These are phyloP conservation scores for Sarcophaga peregrina DNA, from an alignment of 1,140 invertebrate genomes.

Conservation along the genomic window DNA sequence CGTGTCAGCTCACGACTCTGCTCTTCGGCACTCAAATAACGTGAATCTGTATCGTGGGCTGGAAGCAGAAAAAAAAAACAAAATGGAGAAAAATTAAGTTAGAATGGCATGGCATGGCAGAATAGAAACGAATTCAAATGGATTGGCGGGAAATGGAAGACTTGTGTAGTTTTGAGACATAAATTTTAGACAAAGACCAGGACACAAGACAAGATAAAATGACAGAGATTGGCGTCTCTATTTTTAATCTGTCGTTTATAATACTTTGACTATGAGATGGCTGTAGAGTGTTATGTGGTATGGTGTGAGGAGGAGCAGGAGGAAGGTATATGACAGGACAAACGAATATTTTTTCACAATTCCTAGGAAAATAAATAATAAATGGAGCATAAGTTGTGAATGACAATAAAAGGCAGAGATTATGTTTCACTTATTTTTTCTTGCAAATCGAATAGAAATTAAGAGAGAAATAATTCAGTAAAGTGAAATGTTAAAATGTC, in stretches of 20 bases:
- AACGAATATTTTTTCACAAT: background rate
- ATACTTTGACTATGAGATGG: background rate
- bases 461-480: no score
- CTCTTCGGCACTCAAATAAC: constrained; percentile 82
- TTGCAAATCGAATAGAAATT: no score
- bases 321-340: background rate
- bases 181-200: background rate
- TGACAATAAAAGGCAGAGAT: no score
- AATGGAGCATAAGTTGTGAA: background rate
- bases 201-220: constrained; percentile 1
- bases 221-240: background rate
- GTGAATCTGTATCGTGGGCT: constrained; percentile 71
- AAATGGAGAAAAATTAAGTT: background rate
- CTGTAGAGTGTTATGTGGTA: background rate
- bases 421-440: no score
- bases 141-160: background rate
- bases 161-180: background rate
- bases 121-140: no score
- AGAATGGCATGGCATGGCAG: no score
- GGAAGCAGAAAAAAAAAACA: constrained; percentile 29
- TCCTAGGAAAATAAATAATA: background rate
- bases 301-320: background rate
- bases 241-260: background rate
- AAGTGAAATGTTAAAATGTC: no score
- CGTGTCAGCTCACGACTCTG: constrained; percentile 88